phyloP scores from a whole-genome alignment of 1,140 invertebrate species.

The Nasonia longicornis region DNA sequence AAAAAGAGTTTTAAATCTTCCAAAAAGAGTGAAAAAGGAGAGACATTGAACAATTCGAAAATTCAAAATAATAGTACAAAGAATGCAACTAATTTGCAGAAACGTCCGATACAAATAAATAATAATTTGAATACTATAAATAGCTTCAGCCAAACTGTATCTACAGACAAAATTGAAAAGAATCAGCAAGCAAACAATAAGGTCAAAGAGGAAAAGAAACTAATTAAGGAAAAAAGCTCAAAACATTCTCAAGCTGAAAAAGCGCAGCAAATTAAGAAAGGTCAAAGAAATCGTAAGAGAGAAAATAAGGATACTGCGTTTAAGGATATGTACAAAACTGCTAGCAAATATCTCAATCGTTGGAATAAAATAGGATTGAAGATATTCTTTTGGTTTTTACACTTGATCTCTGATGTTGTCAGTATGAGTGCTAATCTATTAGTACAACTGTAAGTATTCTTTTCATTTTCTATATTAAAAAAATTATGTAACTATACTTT shows the following conservation, averaged over 20 bases:
- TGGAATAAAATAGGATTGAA: slow-evolving; percentile 79
- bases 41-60: slow-evolving; percentile 60
- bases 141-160: slow-evolving; percentile 59
- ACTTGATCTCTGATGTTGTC: slow-evolving; percentile 82
- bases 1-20: slow-evolving; percentile 51
- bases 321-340: slow-evolving; percentile 68
- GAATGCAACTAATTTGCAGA: slow-evolving; percentile 54
- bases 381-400: slow-evolving; percentile 80
- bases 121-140: slow-evolving; percentile 66
- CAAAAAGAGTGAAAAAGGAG: slow-evolving; percentile 58
- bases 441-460: slow-evolving; percentile 78
- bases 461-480: not conserved
- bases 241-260: slow-evolving; percentile 66
- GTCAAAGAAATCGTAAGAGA: slow-evolving; percentile 61
- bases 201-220: slow-evolving; percentile 68
- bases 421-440: slow-evolving; percentile 81
- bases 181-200: slow-evolving; percentile 68
- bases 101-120: slow-evolving; percentile 65
- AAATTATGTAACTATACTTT: not conserved
- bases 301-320: slow-evolving; percentile 62
- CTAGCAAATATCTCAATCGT: slow-evolving; percentile 71
- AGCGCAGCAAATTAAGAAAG: slow-evolving; percentile 64
- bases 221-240: slow-evolving; percentile 63
- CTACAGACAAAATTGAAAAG: slow-evolving; percentile 63
- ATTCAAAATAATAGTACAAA: slow-evolving; percentile 59